Conservation (phyloP, 2,888 invertebrate species). For the Lepidocyrtinus sp. region DNA sequence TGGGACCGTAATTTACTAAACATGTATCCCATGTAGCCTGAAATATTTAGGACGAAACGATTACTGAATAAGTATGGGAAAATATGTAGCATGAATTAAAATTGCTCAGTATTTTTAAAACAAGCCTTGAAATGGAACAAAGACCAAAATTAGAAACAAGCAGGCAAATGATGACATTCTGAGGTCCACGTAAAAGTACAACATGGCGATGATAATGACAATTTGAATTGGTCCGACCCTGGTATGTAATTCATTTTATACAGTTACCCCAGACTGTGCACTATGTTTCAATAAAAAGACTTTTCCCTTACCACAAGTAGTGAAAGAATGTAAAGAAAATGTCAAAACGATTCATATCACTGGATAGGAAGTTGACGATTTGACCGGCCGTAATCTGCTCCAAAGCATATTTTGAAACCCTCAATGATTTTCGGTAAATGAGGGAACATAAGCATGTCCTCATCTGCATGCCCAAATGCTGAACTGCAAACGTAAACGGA, state of each 20-base stretch:
- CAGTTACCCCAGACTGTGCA: neutral
- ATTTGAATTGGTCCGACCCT: constrained; percentile 93
- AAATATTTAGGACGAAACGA: constrained; percentile 85
- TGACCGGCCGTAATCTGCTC: constrained; percentile 92
- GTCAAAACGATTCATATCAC: constrained; percentile 74
- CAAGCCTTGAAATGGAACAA: neutral
- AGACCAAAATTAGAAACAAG: neutral
- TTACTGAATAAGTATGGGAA: neutral
- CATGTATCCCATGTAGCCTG: constrained; percentile 73
- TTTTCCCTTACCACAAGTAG: constrained; percentile 44
- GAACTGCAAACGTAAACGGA: constrained; percentile 75
- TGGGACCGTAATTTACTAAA: constrained; percentile 78
- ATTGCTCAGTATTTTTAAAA: neutral
- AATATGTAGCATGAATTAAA: constrained; percentile 2
- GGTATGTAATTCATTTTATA: neutral
- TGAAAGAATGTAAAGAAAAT: constrained; percentile 45
- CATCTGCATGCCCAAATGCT: constrained; percentile 85
- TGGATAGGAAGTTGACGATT: constrained; percentile 91
- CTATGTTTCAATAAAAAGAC: neutral
- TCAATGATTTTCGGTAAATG: constrained; percentile 83
- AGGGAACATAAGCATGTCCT: constrained; percentile 87
- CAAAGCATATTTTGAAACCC: constrained; percentile 83
- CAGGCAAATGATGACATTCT: neutral
- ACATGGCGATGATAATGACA: constrained; percentile 83
- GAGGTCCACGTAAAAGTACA: constrained; percentile 83